Evolutionary conservation across 2,113 vertebrate genomes (phyloP), one percentile per base, ranked within the genome.

Genomic region (Engraulis encrasicolus): DNA sequence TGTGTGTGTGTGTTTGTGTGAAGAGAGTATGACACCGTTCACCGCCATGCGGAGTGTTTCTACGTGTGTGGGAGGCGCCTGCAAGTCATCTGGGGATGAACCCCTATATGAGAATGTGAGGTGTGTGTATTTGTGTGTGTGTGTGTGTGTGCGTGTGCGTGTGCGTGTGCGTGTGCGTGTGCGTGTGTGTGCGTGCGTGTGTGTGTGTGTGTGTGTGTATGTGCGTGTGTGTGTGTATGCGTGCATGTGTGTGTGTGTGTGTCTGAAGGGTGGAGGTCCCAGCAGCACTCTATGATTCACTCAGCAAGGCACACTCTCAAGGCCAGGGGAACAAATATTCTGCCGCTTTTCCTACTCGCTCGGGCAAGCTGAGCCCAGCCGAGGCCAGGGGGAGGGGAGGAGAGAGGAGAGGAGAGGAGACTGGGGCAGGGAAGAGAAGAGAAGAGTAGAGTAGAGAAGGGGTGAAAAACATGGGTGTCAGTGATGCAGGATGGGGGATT

Each of bases 311-410:
- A n/a, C n/a, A 84, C 86, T 94, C 88, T 93, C 93, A 95, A 95
- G 93, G 94, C 93, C 92, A 90, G 88, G 85, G 93, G 94, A 93
- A 94, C 93, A 95, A 93, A 95, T 94, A 90, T 92, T 91, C 83
- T 89, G 87, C 23, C 66, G 89, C n/a, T 94, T 95, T 94, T 94
- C 88, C 91, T 92, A 90, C 94, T 94, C 93, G 91, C 92, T 91
- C 91, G 90, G 78, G 83, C 91, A 45, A 45, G 40, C 40, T 45
- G n/a, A n/a, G n/a, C n/a, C n/a, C n/a, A n/a, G n/a, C n/a, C 9
- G 40, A 45, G 40, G 40, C 40, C 4, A 45, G 4, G 40, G 3
- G 40, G 91, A 92, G 91, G 92, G 90, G 92, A 90, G 91, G 92
- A 78, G 83, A 91, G 92, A 91, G 90, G 91, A 89, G 38, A 66